Conservation (phyloP, 2,888 invertebrate species). For the Cinara cedri region DNA sequence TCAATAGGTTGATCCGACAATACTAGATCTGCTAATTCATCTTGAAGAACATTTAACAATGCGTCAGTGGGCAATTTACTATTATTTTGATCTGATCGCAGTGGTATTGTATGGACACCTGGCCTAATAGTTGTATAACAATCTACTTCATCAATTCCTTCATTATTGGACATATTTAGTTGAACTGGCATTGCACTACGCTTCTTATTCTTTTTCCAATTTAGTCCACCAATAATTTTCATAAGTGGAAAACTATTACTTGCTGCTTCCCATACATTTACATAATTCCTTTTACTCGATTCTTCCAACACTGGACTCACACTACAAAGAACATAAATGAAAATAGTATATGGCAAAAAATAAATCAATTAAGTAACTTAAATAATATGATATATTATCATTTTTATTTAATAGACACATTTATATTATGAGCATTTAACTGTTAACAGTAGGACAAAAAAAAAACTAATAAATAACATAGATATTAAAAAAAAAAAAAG, state of each 20-base stretch:
- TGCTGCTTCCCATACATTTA: constrained; percentile 52
- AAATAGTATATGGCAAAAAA: not conserved
- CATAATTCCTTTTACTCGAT: constrained; percentile 50
- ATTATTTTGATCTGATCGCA: constrained; percentile 4
- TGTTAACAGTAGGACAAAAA: no score
- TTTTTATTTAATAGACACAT: not conserved
- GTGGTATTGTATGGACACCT: constrained; percentile 24
- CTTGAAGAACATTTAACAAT: constrained; percentile 21
- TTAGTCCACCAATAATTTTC: constrained; percentile 44
- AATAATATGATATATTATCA: not conserved
- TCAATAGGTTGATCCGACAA: constrained; percentile 39
- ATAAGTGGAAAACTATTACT: constrained; percentile 39
- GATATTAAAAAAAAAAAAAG: no score
- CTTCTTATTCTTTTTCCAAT: constrained; percentile 50
- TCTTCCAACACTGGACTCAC: constrained; percentile 31
- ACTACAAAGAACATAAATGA: not conserved
- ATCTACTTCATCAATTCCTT: constrained; percentile 45
- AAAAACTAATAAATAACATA: no score
- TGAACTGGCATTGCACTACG: constrained; percentile 2
- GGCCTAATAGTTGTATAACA: constrained; percentile 40
- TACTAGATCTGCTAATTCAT: constrained; percentile 38
- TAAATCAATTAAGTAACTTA: not conserved
- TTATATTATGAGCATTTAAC: not conserved
- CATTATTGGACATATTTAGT: not conserved
- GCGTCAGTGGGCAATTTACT: constrained; percentile 1